A percentile compares a stretch with the other conserved stretches of the same genome.
These are phyloP conservation scores for Chamaetylas fuelleborni DNA, from an alignment of 2,113 vertebrate species.

Conservation along the genomic window DNA sequence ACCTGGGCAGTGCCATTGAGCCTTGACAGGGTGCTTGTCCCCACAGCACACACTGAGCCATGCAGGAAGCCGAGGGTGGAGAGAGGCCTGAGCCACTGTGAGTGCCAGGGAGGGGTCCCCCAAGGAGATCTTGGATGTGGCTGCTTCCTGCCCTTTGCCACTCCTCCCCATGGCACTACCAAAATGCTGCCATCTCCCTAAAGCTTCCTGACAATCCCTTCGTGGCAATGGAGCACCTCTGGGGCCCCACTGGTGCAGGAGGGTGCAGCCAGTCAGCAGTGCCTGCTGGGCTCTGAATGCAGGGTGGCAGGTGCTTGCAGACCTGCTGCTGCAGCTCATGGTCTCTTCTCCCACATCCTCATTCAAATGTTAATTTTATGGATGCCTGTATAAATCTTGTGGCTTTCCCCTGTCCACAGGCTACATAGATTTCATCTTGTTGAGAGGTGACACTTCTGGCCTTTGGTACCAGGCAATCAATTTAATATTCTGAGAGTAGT, in stretches of 20 bases:
- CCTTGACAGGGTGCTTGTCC: not conserved
- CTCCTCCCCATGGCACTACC: not conserved
- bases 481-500: slow-evolving; percentile 45
- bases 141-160: not conserved
- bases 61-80: not conserved
- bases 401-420: not conserved
- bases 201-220: not conserved
- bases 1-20: not conserved
- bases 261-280: not conserved
- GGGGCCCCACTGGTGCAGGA: not conserved
- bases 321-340: not conserved
- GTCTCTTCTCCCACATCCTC: not conserved
- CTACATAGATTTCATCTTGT: slow-evolving; percentile 68
- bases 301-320: not conserved
- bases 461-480: slow-evolving; percentile 68
- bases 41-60: not conserved
- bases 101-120: not conserved
- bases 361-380: slow-evolving; percentile 70
- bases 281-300: not conserved
- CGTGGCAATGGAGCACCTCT: rapidly evolving
- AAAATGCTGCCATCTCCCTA: not conserved
- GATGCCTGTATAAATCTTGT: slow-evolving; percentile 68
- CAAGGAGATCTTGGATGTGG: not conserved
- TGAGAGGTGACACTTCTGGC: slow-evolving; percentile 71
- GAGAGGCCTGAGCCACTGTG: not conserved